Evolutionary conservation across 2,797 vertebrate species (phyloP).

Genomic region (Euphonia xanthogaster): DNA sequence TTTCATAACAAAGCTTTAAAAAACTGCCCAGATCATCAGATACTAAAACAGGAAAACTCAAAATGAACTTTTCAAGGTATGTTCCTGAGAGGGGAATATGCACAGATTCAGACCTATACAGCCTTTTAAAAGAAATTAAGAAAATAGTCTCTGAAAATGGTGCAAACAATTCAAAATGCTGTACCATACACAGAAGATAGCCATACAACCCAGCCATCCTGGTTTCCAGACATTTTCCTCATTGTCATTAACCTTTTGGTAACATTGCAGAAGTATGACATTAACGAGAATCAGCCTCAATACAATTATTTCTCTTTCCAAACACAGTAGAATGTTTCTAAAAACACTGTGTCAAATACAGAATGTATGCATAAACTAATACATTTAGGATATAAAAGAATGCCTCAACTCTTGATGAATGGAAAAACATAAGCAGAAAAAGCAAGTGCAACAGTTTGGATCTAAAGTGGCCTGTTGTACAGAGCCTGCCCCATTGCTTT

Average conservation of each 20-base stretch:
- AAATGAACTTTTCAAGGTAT: neutral
- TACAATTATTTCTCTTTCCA: neutral
- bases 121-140: neutral
- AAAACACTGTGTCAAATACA: neutral
- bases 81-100: neutral
- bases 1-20: neutral
- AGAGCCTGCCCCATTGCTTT: neutral
- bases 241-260: neutral
- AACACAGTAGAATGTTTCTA: neutral
- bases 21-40: neutral
- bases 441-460: neutral
- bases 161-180: neutral
- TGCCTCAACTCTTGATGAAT: neutral
- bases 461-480: neutral
- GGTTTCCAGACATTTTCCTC: neutral
- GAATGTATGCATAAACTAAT: rapidly evolving
- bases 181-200: neutral
- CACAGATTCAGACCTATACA: neutral
- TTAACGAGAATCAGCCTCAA: neutral
- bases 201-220: neutral
- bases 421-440: neutral
- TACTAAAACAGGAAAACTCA: neutral
- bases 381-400: neutral
- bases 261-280: neutral
- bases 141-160: neutral